Evolutionary conservation across 2,113 vertebrate species (phyloP), one percentile per base, ranked within the genome.

Genomic region (Acinonyx jubatus): DNA sequence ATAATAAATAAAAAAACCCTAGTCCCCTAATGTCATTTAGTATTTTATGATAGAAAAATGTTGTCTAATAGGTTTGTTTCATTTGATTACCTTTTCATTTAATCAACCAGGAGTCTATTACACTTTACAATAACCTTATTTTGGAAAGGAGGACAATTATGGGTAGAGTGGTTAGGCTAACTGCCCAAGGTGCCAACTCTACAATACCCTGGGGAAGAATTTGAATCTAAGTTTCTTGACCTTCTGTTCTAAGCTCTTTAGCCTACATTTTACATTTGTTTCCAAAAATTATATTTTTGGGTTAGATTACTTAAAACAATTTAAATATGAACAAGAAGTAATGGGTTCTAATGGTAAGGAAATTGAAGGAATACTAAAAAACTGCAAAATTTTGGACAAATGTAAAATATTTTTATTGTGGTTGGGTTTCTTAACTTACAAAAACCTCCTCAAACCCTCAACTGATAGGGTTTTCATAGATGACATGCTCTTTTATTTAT

Each of bases 1-100:
- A 95, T 11, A 76, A 41, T 96, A 95, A 97, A 96, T 66, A 41
- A 14, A 96, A 68, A 94, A 79, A 65, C 73, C 45, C 45, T 76
- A 78, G 31, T 48, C 8, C 27, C 25, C 96, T 57, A n/a, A 65
- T 92, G 21, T 48, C 94, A 27, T 81, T 0, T 81, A 65, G 71
- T 73, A 45, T 8, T 95, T 68, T 85, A 41, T 83, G 80, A 61
- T n/a, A 83, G 65, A 50, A 92, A 94, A 89, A 61, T 61, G 14
- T 19, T 83, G 29, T 48, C 69, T 78, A 66, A 52, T 31, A 61
- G 14, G 36, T 73, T 92, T 89, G 55, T 71, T 91, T 65, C 69
- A 76, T 69, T 81, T 94, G 41, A 57, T 89, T 96, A 63, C 7
- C 23, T 95, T 86, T 89, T 95, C 16, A 65, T 73, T 71, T 78